Base-by-base conservation (phyloP, 2,113 vertebrate genomes). In the Calonectris borealis region DNA sequence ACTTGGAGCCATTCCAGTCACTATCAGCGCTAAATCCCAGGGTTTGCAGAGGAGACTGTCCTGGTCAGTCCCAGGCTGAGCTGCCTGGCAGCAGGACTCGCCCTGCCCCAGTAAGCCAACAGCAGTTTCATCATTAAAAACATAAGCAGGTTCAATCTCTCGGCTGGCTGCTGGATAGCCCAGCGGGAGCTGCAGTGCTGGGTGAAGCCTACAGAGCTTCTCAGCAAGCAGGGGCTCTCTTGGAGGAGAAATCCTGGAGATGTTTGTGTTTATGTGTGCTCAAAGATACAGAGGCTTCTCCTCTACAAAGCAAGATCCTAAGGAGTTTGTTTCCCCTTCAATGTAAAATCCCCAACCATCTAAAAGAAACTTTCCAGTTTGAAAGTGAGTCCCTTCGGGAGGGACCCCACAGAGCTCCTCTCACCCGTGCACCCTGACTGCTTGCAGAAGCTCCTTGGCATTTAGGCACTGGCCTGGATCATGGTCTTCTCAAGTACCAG, bases 381-480 rank as follows among this genome's bases (percentile, higher is more conserved):
- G 64, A 40, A 55, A 54, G 46, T 9, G 49, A 62, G 26, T 40
- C 36, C 10, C 36, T 62, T 15, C 31, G 86, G 49, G 60, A 42
- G 31, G 10, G 42, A 38, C 29, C 55, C 54, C 32, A 38, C 21
- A 40, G 32, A 31, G 25, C 73, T 55, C 36, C n/a, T 57, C 57
- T n/a, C 40, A 20, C 31, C 15, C 3, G 1, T 17, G 22, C 42
- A 65, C 24, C 58, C 42, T 0, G 1, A 26, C 36, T 12, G 31
- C 38, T 18, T 24, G 34, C 75, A 24, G 29, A 62, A 83, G 27
- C 42, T 24, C 32, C 21, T 16, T 14, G 11, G 19, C 22, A 44
- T 44, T 65, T 11, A 65, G 44, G 52, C 32, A 9, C 44, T 22
- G 51, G 31, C 44, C 31, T 65, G 65, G 54, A 66, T 46, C 44